Evolutionary conservation across 2,888 invertebrate genomes (phyloP).

Genomic region (Himalopsyche kuldschensis): DNA sequence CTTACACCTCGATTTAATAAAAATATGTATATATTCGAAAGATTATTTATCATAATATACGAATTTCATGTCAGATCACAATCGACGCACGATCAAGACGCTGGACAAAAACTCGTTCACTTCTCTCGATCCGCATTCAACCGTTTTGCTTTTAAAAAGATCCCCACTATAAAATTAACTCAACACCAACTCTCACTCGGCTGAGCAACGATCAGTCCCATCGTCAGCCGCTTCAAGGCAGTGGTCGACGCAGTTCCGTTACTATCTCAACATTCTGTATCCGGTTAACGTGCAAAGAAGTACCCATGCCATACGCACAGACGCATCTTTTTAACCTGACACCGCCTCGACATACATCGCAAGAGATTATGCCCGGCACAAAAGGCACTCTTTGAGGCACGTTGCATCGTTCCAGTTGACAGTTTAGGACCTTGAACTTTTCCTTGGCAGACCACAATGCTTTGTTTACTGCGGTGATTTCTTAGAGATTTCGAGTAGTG

Average conservation of each 20-base stretch:
- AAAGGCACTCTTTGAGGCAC: background rate
- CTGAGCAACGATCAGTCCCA: background rate
- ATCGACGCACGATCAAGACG: background rate
- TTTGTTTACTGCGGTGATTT: background rate
- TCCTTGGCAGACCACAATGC: background rate
- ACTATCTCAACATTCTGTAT: background rate
- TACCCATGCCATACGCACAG: background rate
- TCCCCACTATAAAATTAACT: background rate
- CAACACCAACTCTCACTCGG: background rate
- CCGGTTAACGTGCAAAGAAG: background rate
- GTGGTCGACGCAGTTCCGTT: background rate
- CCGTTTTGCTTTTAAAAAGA: background rate
- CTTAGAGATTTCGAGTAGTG: background rate
- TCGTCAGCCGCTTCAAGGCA: background rate
- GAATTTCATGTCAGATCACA: background rate
- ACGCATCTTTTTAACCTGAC: background rate
- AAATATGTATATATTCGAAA: too few species aligned
- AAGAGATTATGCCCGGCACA: background rate
- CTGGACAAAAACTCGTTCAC: background rate
- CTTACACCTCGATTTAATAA: too few species aligned
- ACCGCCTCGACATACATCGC: background rate
- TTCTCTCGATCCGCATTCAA: background rate
- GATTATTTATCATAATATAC: too few species aligned
- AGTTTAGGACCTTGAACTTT: background rate
- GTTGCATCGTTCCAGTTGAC: background rate